phyloP scores from a whole-genome alignment of 2,113 vertebrate genomes.

The Sorex araneus region DNA sequence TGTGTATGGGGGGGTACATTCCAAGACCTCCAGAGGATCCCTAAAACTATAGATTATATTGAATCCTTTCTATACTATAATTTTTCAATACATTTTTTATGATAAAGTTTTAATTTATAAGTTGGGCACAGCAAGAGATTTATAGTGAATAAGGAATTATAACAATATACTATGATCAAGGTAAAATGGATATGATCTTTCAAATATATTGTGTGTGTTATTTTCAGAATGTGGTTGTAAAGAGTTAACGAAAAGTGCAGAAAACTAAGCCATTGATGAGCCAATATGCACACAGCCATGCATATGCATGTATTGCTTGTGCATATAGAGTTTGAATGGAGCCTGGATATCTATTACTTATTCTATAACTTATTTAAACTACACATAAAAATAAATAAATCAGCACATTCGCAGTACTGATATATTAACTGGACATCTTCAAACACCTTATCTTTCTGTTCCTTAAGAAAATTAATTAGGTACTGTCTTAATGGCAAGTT shows the following conservation, averaged over 20 bases:
- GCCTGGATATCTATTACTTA: slow-evolving; percentile 1
- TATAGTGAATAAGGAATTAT: neutral
- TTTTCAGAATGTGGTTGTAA: neutral
- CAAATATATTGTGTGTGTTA: neutral
- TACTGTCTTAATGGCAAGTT: slow-evolving; percentile 56
- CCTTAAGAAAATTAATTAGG: slow-evolving; percentile 65
- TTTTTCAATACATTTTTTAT: neutral
- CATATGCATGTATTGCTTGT: neutral
- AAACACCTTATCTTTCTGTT: slow-evolving; percentile 66
- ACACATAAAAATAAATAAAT: slow-evolving; percentile 54
- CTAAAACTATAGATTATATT: neutral
- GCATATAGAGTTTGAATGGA: slow-evolving; percentile 50
- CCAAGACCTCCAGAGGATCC: neutral
- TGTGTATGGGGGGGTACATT: neutral
- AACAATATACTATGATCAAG: neutral
- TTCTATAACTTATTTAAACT: slow-evolving; percentile 30
- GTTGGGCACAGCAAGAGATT: neutral
- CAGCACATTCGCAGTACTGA: slow-evolving; percentile 34
- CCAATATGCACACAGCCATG: neutral
- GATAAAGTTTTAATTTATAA: neutral
- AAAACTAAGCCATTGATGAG: neutral
- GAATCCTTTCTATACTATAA: neutral
- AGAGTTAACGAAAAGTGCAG: neutral
- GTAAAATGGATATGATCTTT: neutral
- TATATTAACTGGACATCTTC: slow-evolving; percentile 27